Base-by-base conservation (phyloP, 2,113 vertebrate genomes). In the Eurystomus gularis region DNA sequence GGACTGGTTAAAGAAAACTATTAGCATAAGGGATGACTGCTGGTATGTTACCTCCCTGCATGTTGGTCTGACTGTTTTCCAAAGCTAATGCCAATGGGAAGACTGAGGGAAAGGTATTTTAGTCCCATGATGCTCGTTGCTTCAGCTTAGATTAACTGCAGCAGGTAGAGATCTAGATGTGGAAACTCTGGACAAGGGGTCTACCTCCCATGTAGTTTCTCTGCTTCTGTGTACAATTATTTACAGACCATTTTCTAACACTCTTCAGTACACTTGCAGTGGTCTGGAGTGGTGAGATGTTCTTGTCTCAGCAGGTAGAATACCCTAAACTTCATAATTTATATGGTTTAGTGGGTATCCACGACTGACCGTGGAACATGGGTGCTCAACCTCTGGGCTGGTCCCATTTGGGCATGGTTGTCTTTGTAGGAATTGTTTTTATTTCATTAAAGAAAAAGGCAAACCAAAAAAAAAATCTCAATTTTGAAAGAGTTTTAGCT, bases 11-110 rank as follows among this genome's bases (percentile, higher is more conserved):
- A 23, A 13, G 86, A 88, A 35, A 70, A 61, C 11, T 49, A 1
- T 51, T 31, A 80, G 48, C 69, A 29, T 24, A 6, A 26, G 82
- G 88, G 95, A 85, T 88, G 78, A 6, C 35, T 83, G 48, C 75
- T 86, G 94, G 76, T 64, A 78, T 78, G 77, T 49, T 75, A 54
- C 85, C 82, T 88, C 93, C 95, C 90, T 66, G 13, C 2, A 20
- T 20, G 72, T 25, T 80, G 82, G 80, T 70, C 81, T 18, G 25
- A 33, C 17, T 54, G 8, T 23, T 85, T 89, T 65, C 95, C 83
- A 88, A 62, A 94, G 46, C 69, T 64, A 11, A 62, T 46, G 80
- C 83, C 49, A 83, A 60, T 23, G 48, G 64, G 76, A 73, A 70
- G 49, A 17, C 19, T 1, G 26, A 81, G 40, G 60, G 60, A 66